phyloP scores from a whole-genome alignment of 2,888 invertebrate genomes.

The Apodemia zela region DNA sequence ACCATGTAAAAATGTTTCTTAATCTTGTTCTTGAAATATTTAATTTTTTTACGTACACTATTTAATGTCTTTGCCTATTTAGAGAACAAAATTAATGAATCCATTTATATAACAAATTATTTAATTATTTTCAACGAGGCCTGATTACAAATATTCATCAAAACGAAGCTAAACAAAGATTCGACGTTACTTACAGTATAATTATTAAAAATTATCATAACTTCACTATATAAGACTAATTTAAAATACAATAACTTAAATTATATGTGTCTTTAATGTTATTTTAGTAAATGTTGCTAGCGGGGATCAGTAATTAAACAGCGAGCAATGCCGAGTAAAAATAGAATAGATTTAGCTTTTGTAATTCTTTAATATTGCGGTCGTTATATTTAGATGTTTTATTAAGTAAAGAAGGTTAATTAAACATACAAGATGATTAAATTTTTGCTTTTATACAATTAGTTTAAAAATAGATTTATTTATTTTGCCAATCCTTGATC shows the following conservation, averaged over 20 bases:
- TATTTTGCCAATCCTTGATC: no score
- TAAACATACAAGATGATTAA: no score
- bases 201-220: constrained; percentile 9
- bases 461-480: no score
- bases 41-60: not conserved
- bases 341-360: not conserved
- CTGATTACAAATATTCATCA: constrained; percentile 12
- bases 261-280: constrained; percentile 13
- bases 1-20: constrained; percentile 1
- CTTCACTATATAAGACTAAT: constrained; percentile 4
- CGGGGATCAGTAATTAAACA: constrained; percentile 13
- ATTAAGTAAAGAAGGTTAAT: no score
- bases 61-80: not conserved
- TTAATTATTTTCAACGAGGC: constrained; percentile 8
- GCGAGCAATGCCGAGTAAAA: constrained; percentile 53
- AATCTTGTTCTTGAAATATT: constrained; percentile 8
- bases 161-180: not conserved
- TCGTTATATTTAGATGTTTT: not conserved
- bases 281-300: constrained; percentile 4
- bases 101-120: constrained; percentile 16
- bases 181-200: constrained; percentile 11
- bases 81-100: constrained; percentile 3
- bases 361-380: not conserved
- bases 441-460: no score
- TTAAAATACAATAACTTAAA: constrained; percentile 11